These are phyloP conservation scores for Erpetoichthys calabaricus DNA, from an alignment of 2,797 vertebrate species.

Conservation along the genomic window DNA sequence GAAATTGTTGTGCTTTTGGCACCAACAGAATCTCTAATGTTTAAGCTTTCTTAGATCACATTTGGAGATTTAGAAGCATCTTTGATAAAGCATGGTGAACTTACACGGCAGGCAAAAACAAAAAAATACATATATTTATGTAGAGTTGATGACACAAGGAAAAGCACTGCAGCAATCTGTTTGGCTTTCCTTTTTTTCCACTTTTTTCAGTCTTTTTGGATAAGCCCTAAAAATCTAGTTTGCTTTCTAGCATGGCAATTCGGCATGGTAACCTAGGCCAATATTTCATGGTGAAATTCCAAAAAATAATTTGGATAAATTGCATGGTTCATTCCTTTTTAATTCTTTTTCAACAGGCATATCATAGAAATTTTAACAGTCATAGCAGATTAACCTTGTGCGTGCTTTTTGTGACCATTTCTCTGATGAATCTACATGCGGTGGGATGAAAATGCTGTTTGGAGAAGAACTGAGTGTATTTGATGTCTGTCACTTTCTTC, in stretches of 20 bases:
- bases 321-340: slow-evolving; percentile 41
- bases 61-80: slow-evolving; percentile 12
- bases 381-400: slow-evolving; percentile 84
- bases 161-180: slow-evolving; percentile 12
- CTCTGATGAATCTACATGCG: slow-evolving; percentile 83
- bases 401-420: slow-evolving; percentile 50
- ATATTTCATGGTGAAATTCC: slow-evolving; percentile 34
- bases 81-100: slow-evolving; percentile 4
- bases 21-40: not conserved
- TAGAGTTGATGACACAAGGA: not conserved
- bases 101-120: not conserved
- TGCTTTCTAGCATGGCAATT: slow-evolving; percentile 32
- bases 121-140: too few species aligned
- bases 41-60: slow-evolving; percentile 9
- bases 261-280: slow-evolving; percentile 29
- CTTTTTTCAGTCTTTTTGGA: slow-evolving; percentile 12
- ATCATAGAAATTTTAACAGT: slow-evolving; percentile 88
- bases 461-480: slow-evolving; percentile 73
- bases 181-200: too few species aligned
- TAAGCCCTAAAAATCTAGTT: slow-evolving; percentile 25
- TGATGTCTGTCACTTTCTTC: slow-evolving; percentile 69
- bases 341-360: slow-evolving; percentile 63
- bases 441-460: slow-evolving; percentile 69
- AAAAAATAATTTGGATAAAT: slow-evolving; percentile 41
- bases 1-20: slow-evolving; percentile 23